Conservation (phyloP, 2,888 invertebrate species). For the Masnerella sp. region DNA sequence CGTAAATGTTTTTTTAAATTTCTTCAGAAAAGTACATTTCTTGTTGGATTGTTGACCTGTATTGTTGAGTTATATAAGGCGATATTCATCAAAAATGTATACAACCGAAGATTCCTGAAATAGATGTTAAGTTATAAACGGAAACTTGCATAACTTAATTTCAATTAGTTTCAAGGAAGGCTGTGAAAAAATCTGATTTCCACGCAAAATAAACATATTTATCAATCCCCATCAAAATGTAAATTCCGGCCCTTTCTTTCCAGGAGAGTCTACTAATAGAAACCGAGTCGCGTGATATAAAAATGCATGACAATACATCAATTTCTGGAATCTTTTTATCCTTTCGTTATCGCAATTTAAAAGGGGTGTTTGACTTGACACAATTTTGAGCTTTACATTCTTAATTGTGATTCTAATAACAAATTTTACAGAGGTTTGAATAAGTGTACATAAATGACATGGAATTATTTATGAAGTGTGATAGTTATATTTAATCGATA, state of each 20-base stretch:
- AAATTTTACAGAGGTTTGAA: too few relatives aligned
- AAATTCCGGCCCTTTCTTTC: neutral
- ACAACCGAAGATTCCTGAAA: too few relatives aligned
- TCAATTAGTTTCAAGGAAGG: slow-evolving; percentile 12
- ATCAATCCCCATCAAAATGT: slow-evolving; percentile 19
- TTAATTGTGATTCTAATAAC: too few relatives aligned
- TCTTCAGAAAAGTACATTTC: neutral
- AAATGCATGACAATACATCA: slow-evolving; percentile 19
- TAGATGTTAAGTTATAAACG: neutral
- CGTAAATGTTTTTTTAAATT: neutral
- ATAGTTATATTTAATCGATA: too few relatives aligned
- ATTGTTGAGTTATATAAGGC: too few relatives aligned
- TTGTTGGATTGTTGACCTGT: too few relatives aligned
- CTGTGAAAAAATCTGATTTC: slow-evolving; percentile 13
- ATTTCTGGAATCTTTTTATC: slow-evolving; percentile 9
- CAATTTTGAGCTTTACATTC: neutral
- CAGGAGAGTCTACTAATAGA: slow-evolving; percentile 5
- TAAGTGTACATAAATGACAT: too few relatives aligned
- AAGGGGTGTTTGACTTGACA: slow-evolving; percentile 1
- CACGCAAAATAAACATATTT: slow-evolving; percentile 25
- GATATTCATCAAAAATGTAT: neutral
- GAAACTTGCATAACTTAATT: slow-evolving; percentile 15
- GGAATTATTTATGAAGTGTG: too few relatives aligned
- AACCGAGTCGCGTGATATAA: slow-evolving; percentile 7
- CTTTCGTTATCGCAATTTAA: slow-evolving; percentile 2